A percentile compares a stretch with the other conserved stretches of the same genome.
Conservation (phyloP, 2,113 vertebrate species). For the Poecilia latipinna region DNA sequence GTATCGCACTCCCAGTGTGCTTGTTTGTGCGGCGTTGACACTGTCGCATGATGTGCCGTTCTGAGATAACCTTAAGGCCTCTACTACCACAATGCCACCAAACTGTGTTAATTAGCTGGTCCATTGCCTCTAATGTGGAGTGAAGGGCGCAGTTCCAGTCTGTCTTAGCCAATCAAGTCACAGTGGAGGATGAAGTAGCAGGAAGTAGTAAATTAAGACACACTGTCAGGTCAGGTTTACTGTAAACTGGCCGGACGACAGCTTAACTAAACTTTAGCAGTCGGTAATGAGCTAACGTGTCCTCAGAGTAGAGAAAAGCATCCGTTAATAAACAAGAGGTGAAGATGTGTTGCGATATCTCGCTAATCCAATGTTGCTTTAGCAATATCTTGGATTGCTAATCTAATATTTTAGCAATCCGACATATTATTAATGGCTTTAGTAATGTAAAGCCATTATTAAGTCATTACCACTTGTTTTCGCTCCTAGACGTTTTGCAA, state of each 20-base stretch:
- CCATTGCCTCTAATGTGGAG: conserved; percentile 63
- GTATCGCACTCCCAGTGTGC: conserved; percentile 21
- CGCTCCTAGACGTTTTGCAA: background rate
- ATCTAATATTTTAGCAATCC: too few relatives aligned
- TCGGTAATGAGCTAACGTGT: conserved; percentile 70
- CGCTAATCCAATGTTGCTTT: conserved; percentile 17
- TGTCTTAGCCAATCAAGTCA: conserved; percentile 73
- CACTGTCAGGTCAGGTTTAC: conserved; percentile 66
- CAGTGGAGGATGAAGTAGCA: conserved; percentile 35
- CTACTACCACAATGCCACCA: conserved; percentile 47
- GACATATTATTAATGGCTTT: too few relatives aligned
- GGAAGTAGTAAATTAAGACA: conserved; percentile 61
- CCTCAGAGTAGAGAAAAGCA: conserved; percentile 56
- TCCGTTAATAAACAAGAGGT: conserved; percentile 52
- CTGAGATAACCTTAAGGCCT: conserved; percentile 47
- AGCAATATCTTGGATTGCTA: too few relatives aligned
- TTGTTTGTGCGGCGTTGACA: conserved; percentile 50
- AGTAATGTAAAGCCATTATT: conserved; percentile 31
- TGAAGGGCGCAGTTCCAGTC: conserved; percentile 70
- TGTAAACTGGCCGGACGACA: conserved; percentile 68
- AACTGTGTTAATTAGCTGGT: conserved; percentile 68
- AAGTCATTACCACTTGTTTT: background rate
- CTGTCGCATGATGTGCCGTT: conserved; percentile 35
- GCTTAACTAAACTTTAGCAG: conserved; percentile 62
- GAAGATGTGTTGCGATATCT: conserved; percentile 23